Base-by-base conservation (phyloP, 2,888 invertebrate genomes). In the Cephus pulcher region DNA sequence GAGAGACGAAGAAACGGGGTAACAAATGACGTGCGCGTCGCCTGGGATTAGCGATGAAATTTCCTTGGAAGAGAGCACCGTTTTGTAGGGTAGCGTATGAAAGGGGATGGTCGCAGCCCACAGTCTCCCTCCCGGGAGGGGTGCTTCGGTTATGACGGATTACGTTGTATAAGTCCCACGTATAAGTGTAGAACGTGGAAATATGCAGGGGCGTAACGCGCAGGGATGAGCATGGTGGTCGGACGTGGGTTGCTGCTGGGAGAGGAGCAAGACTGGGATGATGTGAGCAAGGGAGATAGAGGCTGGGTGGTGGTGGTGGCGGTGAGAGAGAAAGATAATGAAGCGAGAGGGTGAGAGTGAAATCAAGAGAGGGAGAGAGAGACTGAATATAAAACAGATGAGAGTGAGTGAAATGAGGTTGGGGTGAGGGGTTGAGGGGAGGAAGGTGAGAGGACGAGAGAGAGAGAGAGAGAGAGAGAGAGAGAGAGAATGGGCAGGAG, bases 131-230 rank as follows among this genome's bases (percentile, higher is more conserved):
- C 70, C 70, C 23, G 12, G 23, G 23, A 23, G 56, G 56, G 56
- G 9, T 34, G 71, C 34, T 78, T 78, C 80, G 80, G 81, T 83
- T 84, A 82, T 83, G 85, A 84, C 80, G 81, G 82, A 84, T 85
- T 83, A 82, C 80, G 80, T 82, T 82, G 81, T 80, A 79, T 75
- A 82, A 79, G 80, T 80, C 69, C 74, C 80, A 74, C 73, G 80
- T 56, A 69, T 79, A 76, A 81, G 80, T 76, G 80, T 56, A 74
- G 77, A 78, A 76, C 76, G 78, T 69, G 78, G 71, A 79, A 80
- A 80, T 80, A 79, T 76, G 76, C 74, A 74, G 56, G 30, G 78
- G 68, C 56, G 56, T 56, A 56, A 56, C 56, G 56, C 56, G 56
- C 56, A 56, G 56, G 23, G 56, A 56, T 56, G 56, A 56, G 56